Base-by-base conservation (phyloP, 1,140 invertebrate genomes). In the Lineus longissimus region DNA sequence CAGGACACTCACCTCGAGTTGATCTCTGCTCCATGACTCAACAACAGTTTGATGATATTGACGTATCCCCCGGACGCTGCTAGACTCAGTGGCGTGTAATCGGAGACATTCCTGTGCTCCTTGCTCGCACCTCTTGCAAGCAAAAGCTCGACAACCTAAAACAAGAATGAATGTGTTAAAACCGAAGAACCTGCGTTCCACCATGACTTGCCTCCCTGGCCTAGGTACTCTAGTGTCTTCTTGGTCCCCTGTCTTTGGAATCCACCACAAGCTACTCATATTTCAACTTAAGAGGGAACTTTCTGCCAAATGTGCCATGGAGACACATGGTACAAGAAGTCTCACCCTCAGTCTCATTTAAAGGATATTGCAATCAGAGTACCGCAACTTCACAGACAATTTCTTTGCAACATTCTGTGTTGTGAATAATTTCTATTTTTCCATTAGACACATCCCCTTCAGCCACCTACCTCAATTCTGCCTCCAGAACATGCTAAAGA, bases 61-160 rank as follows among this genome's bases (percentile, higher is more conserved):
- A 98, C 94, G 83, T 98, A 99, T 30, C 96, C 97, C 30, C 95
- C 96, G 30, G 94, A 97, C 25, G 96, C 96, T 51, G 97, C 97
- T 62, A 99, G 84, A 76, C 94, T 97, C 2, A 99, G 85, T 1
- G 97, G 97, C 0, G 97, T 99, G 77, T 99, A 99, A 82, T 99
- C 97, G 17, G 94, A 97, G 2, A 98, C 95, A 83, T 99, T 99
- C 45, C 97, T 87, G 83, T 99, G 97, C 82, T 99, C 97, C 80
- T 98, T 98, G 83, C 98, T 98, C 23, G 95, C 94, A 64, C 89
- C 89, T 55, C 91, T 71, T 84, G 73, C 88, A 1, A 98, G 83
- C 30, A 98, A 83, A n/a, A 97, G 83, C 73, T 98, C 95, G 1
- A 98, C 96, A 29, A 97, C 91, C 85, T 87, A 63, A n/a, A 65